phyloP scores from a whole-genome alignment of 2,113 vertebrate genomes.

The Misgurnus anguillicaudatus region DNA sequence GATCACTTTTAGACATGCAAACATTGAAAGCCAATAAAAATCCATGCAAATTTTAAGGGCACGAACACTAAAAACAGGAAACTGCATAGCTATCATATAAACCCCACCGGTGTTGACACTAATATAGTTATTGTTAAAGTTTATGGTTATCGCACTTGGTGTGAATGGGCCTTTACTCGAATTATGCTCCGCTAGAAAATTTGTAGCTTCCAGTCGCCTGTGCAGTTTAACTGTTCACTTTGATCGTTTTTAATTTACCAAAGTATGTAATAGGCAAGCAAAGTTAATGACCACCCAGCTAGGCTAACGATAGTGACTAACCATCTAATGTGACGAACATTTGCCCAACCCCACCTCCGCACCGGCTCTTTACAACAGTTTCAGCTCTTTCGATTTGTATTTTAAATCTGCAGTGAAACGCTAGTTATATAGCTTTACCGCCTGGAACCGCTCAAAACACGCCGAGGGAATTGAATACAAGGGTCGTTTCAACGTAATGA shows the following conservation, averaged over 20 bases:
- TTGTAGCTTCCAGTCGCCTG: not conserved
- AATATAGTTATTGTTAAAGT: too few relatives aligned
- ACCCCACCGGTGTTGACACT: too few relatives aligned
- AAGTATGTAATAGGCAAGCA: not conserved
- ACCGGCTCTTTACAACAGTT: not conserved
- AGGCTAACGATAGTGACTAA: not conserved
- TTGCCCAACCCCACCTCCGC: not conserved
- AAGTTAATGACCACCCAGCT: slow-evolving; percentile 7
- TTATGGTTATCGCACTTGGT: too few relatives aligned
- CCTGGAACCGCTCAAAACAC: not conserved
- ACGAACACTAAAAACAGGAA: too few relatives aligned
- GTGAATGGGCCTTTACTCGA: too few relatives aligned
- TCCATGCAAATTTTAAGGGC: too few relatives aligned
- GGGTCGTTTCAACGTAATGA: slow-evolving; percentile 33
- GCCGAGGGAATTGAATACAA: slow-evolving; percentile 8
- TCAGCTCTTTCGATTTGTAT: not conserved
- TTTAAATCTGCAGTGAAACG: not conserved
- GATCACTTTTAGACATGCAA: too few relatives aligned
- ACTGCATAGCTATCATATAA: too few relatives aligned
- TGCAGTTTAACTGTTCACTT: not conserved
- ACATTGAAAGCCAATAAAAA: too few relatives aligned
- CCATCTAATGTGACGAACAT: not conserved
- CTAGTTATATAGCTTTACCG: slow-evolving; percentile 1
- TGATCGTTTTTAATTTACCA: not conserved
- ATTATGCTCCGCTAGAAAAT: too few relatives aligned